A percentile compares a stretch with the other conserved stretches of the same genome.
Evolutionary conservation across 2,113 vertebrate species (phyloP).

Genomic region (Gymnorhina tibicen): DNA sequence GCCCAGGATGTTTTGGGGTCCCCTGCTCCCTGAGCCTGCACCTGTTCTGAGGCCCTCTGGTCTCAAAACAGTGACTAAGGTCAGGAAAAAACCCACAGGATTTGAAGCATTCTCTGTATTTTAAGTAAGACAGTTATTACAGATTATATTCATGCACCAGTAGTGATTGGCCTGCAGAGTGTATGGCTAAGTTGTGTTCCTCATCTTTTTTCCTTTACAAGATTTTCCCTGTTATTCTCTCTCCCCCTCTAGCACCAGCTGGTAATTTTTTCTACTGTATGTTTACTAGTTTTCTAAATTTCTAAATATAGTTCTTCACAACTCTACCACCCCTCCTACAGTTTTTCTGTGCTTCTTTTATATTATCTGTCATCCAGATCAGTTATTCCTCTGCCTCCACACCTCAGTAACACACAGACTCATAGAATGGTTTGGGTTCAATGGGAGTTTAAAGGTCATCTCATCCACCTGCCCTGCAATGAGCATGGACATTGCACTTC

Average conservation of each 20-base stretch:
- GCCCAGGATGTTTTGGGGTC: not conserved
- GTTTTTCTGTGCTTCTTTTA: not conserved
- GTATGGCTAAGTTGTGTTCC: not conserved
- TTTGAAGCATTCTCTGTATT: not conserved
- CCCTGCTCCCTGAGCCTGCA: not conserved
- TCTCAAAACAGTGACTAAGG: not conserved
- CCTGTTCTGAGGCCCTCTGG: not conserved
- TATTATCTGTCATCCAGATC: not conserved
- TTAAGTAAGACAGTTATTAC: not conserved
- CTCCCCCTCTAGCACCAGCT: not conserved
- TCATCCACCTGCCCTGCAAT: not conserved
- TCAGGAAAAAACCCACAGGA: not conserved
- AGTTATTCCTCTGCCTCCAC: not conserved
- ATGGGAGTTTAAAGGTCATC: not conserved
- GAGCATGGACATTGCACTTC: not conserved
- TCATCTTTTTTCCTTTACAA: not conserved
- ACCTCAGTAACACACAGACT: not conserved
- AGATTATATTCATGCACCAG: not conserved
- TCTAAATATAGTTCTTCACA: not conserved
- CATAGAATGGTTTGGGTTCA: not conserved
- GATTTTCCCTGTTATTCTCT: not conserved
- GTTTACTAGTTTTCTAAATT: constrained; percentile 9
- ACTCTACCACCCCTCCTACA: not conserved
- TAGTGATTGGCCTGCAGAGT: not conserved
- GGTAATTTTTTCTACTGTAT: not conserved